phyloP scores from a whole-genome alignment of 2,797 vertebrate species.

The Rhyacichthys aspro region DNA sequence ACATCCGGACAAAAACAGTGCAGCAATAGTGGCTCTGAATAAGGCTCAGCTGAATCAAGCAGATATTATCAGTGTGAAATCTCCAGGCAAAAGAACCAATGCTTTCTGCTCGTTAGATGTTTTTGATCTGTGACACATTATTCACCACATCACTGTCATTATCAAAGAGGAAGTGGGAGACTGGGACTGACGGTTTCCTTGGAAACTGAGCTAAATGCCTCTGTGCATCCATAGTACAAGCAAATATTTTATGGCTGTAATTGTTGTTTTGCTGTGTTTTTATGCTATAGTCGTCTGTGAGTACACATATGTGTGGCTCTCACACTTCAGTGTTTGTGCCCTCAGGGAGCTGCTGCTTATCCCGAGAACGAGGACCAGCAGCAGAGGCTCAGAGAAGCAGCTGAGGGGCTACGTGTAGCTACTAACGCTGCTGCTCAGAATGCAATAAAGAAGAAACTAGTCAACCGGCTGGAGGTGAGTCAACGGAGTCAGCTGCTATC shows the following conservation, averaged over 20 bases:
- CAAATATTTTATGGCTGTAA: conserved; percentile 19
- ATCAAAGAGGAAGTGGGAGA: conserved; percentile 66
- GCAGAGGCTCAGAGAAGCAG: conserved; percentile 94
- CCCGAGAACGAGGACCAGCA: conserved; percentile 99
- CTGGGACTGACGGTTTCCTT: conserved; percentile 70
- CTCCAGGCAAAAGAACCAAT: conserved; percentile 49
- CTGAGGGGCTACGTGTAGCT: conserved; percentile 94
- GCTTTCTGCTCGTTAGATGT: conserved; percentile 63
- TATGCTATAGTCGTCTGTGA: neutral
- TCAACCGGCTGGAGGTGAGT: conserved; percentile 94
- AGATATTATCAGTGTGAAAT: conserved; percentile 68
- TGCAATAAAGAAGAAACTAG: conserved; percentile 98
- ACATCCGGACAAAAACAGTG: conserved; percentile 46
- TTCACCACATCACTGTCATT: conserved; percentile 69
- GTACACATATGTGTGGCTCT: conserved; percentile 4
- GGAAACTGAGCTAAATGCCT: conserved; percentile 70
- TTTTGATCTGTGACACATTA: conserved; percentile 75
- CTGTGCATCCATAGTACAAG: conserved; percentile 53
- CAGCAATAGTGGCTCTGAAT: conserved; percentile 56
- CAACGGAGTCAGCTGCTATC: neutral
- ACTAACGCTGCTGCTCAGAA: conserved; percentile 98
- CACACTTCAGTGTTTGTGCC: conserved; percentile 27
- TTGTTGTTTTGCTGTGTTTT: conserved; percentile 20
- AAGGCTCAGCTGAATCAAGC: conserved; percentile 43
- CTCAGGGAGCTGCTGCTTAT: conserved; percentile 96